These are phyloP conservation scores for Pterocles orientalis DNA, from an alignment of 2,113 vertebrate genomes.

Conservation along the genomic window DNA sequence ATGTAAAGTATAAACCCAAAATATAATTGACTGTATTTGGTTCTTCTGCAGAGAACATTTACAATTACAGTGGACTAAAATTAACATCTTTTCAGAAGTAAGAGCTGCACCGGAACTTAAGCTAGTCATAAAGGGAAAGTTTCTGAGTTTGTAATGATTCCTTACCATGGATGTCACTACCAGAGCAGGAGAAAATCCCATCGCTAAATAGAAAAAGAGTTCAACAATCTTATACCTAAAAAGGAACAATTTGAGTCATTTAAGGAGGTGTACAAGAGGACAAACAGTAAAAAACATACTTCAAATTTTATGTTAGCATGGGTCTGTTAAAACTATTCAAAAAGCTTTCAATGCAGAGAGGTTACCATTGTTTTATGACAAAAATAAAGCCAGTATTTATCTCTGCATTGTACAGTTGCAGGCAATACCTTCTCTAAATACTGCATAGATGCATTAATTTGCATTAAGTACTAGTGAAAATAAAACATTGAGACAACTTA, in stretches of 20 bases:
- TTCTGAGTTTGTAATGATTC: neutral
- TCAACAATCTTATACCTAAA: conserved; percentile 95
- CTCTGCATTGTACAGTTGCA: neutral
- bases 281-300: neutral
- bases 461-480: neutral
- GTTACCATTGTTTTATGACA: neutral
- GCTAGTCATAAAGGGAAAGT: neutral
- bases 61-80: neutral
- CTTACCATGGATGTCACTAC: conserved; percentile 98
- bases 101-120: neutral
- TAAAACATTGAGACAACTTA: neutral
- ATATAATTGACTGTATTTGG: neutral
- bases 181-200: conserved; percentile 96
- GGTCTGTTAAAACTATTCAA: neutral
- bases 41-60: neutral
- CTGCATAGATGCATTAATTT: neutral
- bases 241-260: neutral
- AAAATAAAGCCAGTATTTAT: neutral
- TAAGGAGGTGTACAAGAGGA: neutral
- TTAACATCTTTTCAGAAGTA: neutral
- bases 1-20: neutral
- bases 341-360: neutral
- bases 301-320: neutral
- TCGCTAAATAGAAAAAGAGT: conserved; percentile 94
- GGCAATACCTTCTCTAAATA: neutral